Conservation (phyloP, 1,140 invertebrate genomes). For the Oryctes rhinoceros region DNA sequence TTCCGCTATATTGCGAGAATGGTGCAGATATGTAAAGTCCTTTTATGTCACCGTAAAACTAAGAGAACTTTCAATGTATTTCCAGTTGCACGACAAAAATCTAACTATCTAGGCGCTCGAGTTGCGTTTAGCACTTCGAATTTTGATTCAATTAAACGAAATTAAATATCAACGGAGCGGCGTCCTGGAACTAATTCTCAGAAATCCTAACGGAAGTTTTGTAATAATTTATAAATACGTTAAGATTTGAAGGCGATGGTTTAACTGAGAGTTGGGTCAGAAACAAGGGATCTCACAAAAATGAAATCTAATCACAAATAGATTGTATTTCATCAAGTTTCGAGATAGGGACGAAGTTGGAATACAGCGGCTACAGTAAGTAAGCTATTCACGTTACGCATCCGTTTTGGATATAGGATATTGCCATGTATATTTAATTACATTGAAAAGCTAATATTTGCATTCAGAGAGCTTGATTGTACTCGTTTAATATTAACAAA, state of each 20-base stretch:
- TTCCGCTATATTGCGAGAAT: not conserved
- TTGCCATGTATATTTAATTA: too few relatives aligned
- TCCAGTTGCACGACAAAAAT: not conserved
- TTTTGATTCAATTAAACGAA: not conserved
- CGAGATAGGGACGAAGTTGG: too few relatives aligned
- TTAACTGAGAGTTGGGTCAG: not conserved
- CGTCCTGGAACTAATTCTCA: not conserved
- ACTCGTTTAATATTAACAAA: too few relatives aligned
- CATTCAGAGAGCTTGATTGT: too few relatives aligned
- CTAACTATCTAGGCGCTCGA: not conserved
- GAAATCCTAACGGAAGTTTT: too few relatives aligned
- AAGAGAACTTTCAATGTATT: not conserved
- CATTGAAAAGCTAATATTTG: too few relatives aligned
- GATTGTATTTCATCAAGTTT: slow-evolving; percentile 12
- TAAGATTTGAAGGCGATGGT: not conserved
- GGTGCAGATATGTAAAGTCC: not conserved
- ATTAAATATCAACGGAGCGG: not conserved
- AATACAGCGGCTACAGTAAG: too few relatives aligned
- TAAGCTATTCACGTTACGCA: not conserved
- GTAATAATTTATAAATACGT: too few relatives aligned
- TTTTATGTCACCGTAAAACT: not conserved
- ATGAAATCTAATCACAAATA: not conserved
- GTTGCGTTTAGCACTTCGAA: not conserved
- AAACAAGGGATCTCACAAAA: not conserved
- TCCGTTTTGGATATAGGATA: too few relatives aligned